Conservation (phyloP, 2,797 vertebrate genomes). For the Sarcophilus harrisii region DNA sequence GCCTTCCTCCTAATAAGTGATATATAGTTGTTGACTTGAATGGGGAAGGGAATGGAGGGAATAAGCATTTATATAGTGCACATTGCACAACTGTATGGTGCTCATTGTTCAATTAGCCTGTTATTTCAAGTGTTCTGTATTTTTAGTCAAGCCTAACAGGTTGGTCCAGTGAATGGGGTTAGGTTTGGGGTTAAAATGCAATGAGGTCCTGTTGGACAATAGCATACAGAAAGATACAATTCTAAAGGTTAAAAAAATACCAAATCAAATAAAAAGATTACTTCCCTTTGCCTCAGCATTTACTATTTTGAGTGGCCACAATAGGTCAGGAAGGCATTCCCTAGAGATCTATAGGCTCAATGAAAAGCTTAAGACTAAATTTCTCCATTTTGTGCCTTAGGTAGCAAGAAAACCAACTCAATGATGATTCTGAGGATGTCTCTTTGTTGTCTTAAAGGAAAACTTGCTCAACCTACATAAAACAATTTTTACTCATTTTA, state of each 20-base stretch:
- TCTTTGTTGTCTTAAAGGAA: not conserved
- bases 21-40: not conserved
- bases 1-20: not conserved
- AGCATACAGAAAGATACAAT: not conserved
- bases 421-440: not conserved
- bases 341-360: not conserved
- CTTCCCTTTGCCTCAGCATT: not conserved
- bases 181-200: not conserved
- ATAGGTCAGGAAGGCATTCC: not conserved
- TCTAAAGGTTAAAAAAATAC: not conserved
- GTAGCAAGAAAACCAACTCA: not conserved
- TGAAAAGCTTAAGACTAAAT: not conserved
- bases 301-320: not conserved
- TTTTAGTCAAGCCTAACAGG: not conserved
- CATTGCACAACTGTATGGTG: not conserved
- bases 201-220: not conserved
- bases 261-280: not conserved
- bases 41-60: not conserved
- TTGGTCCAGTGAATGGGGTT: not conserved
- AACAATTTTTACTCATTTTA: not conserved
- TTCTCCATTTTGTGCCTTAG: not conserved
- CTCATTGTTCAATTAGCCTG: not conserved
- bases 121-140: not conserved
- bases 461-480: not conserved
- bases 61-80: not conserved